These are phyloP conservation scores for Nomada fucata DNA, from an alignment of 2,888 invertebrate genomes.

Conservation along the genomic window DNA sequence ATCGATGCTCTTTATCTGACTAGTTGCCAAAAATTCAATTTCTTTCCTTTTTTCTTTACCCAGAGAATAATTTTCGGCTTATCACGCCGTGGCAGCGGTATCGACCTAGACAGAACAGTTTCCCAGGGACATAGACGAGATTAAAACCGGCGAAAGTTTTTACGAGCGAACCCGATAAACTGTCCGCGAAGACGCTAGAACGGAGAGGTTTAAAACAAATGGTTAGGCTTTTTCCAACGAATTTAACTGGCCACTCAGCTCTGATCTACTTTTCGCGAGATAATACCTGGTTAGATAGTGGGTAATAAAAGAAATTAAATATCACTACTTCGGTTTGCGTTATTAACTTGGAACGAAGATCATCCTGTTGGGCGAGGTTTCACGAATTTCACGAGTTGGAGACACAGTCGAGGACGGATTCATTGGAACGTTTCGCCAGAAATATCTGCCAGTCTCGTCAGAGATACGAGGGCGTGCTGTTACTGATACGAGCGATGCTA, in stretches of 20 bases:
- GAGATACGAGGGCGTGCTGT: conserved; percentile 5
- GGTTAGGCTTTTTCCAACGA: conserved; percentile 9
- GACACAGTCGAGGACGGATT: background rate
- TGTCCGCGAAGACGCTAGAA: conserved; percentile 19
- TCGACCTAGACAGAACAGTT: conserved; percentile 33
- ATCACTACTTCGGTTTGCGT: background rate
- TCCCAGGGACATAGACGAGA: conserved; percentile 13
- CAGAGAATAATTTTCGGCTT: conserved; percentile 51
- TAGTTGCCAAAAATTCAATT: no score
- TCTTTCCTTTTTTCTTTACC: no score
- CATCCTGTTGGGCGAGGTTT: background rate
- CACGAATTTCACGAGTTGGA: background rate
- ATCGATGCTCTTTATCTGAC: background rate
- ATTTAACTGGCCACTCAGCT: conserved; percentile 9
- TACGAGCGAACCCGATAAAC: conserved; percentile 48
- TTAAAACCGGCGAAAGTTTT: conserved; percentile 44
- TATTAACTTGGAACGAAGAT: background rate
- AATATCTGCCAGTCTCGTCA: background rate
- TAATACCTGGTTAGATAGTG: conserved; percentile 14
- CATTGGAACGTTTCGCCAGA: conserved; percentile 3
- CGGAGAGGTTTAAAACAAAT: conserved; percentile 9
- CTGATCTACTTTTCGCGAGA: conserved; percentile 8
- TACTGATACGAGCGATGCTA: conserved; percentile 6
- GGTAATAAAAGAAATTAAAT: conserved; percentile 21
- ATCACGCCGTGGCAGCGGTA: conserved; percentile 15